A percentile compares a stretch with the other conserved stretches of the same genome.
Conservation (phyloP, 2,888 invertebrate genomes). For the Thecocarcelia acutangulata region DNA sequence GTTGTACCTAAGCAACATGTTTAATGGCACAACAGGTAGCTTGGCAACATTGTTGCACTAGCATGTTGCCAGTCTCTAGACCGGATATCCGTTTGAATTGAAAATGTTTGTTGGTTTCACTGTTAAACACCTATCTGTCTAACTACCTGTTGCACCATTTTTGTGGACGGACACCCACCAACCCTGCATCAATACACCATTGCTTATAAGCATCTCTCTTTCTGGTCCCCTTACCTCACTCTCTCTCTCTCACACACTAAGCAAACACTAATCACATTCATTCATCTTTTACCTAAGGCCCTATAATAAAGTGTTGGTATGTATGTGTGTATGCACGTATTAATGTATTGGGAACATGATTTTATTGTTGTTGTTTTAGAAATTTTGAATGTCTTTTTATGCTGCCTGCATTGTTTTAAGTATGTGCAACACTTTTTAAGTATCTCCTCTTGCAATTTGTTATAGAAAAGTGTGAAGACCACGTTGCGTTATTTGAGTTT, state of each 20-base stretch:
- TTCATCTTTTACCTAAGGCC: not conserved
- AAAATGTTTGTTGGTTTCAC: not conserved
- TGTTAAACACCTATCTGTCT: not conserved
- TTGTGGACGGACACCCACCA: not conserved
- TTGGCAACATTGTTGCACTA: conserved; percentile 47
- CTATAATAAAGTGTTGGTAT: conserved; percentile 9
- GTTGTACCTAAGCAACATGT: conserved; percentile 26
- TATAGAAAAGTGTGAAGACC: conserved; percentile 54
- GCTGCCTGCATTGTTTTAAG: too few relatives aligned
- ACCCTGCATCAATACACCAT: not conserved
- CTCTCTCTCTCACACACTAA: not conserved
- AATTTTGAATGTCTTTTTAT: too few relatives aligned
- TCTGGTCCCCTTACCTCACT: too few relatives aligned
- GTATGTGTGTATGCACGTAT: conserved; percentile 5
- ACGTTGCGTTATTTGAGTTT: conserved; percentile 51
- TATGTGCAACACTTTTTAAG: too few relatives aligned
- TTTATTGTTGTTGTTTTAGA: too few relatives aligned
- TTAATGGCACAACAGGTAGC: conserved; percentile 42
- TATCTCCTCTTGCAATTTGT: not conserved
- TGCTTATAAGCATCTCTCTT: not conserved
- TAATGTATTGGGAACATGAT: too few relatives aligned
- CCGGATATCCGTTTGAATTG: conserved; percentile 61
- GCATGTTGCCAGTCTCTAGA: conserved; percentile 25
- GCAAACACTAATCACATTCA: not conserved
- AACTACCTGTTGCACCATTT: conserved; percentile 42